Base-by-base conservation (phyloP, 2,888 invertebrate species). In the Octonoba sinensis region DNA sequence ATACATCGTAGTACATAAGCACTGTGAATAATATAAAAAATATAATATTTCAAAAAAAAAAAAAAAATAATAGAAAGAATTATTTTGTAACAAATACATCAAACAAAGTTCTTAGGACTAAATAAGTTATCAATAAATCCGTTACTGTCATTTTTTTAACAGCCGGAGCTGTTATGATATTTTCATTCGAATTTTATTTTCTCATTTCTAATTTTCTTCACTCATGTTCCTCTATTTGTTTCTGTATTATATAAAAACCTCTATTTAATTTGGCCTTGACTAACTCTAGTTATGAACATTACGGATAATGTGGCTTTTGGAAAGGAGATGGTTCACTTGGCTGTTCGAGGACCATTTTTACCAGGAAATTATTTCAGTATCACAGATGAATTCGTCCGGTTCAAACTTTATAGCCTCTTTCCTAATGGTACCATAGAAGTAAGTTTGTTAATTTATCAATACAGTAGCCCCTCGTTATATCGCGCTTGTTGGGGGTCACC, bases 351-450 rank as follows among this genome's bases (percentile, higher is more conserved):
- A 59, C 90, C 92, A 0, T 90, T 93, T 73, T 87, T 92, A 16
- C 90, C 92, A 8, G 88, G 90, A 49, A 90, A 90, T 83, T 90
- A 90, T 85, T 88, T 87, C 60, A 91, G 91, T 88, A 84, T 91
- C 79, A 87, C 78, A 70, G 85, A 56, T 78, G 86, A 57, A 87
- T 87, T 72, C 62, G 86, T 88, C 20, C 82, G 85, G 13, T 87
- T 87, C 77, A 86, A 87, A 59, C 85, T 88, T 3, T 85, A 86
- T n/a, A 75, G 83, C 13, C 86, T 85, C 47, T 54, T 54, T 18
- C 12, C 20, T 1, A 74, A 78, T 22, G 78, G 78, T 22, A 70
- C 74, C 1, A 36, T 60, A 4, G 60, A 72, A 46, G 83, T 78
- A 60, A 74, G 69, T 16, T 15, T 49, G 18, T 65, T n/a, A 12